Percentiles rank a stretch among this genome's conserved stretches.
phyloP scores from a whole-genome alignment of 2,888 invertebrate genomes.

The Hydriomena furcata region DNA sequence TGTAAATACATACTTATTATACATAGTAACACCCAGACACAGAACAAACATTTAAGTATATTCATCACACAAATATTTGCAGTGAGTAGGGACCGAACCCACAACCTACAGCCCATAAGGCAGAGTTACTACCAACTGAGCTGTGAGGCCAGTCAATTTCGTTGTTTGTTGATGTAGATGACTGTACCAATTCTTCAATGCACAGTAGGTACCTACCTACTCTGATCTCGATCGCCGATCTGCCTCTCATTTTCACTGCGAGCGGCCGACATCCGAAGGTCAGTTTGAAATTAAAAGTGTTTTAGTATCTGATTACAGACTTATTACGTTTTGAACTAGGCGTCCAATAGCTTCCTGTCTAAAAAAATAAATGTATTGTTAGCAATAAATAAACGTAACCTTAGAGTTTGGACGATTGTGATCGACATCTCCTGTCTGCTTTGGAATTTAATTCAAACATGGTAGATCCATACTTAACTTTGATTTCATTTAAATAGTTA shows the following conservation, averaged over 20 bases:
- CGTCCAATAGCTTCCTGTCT: conserved; percentile 61
- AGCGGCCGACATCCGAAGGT: conserved; percentile 76
- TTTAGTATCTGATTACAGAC: conserved; percentile 77
- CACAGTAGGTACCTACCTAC: conserved; percentile 57
- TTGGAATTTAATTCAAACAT: neutral
- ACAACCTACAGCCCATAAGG: too few relatives aligned
- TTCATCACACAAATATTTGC: too few relatives aligned
- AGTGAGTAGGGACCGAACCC: too few relatives aligned
- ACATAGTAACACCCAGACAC: too few relatives aligned
- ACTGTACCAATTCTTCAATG: conserved; percentile 47
- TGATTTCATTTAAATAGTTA: neutral
- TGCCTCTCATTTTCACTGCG: conserved; percentile 78
- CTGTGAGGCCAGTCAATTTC: too few relatives aligned
- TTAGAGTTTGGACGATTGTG: neutral
- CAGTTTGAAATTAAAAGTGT: conserved; percentile 79
- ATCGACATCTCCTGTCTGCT: neutral
- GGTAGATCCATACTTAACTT: too few relatives aligned
- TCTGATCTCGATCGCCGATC: conserved; percentile 75
- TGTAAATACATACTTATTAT: too few relatives aligned
- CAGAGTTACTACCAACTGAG: too few relatives aligned
- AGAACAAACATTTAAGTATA: too few relatives aligned
- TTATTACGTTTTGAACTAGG: conserved; percentile 43
- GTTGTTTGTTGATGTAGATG: neutral
- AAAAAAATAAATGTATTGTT: conserved; percentile 30
- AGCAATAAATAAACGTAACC: conserved; percentile 18